phyloP scores from a whole-genome alignment of 2,888 invertebrate species.

The Meandrusa payeni region DNA sequence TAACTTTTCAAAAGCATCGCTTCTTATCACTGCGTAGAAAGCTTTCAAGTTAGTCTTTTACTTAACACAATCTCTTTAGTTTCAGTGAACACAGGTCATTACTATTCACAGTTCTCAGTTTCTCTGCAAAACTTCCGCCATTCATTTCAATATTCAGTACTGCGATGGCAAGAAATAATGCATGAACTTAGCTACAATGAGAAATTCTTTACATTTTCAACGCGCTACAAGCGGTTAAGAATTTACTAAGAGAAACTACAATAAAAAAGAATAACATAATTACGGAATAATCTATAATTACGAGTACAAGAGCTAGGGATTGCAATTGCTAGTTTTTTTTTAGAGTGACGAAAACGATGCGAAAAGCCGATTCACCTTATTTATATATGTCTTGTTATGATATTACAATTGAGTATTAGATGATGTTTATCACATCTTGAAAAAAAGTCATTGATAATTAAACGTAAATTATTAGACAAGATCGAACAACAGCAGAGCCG shows the following conservation, averaged over 20 bases:
- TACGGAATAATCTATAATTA: no score
- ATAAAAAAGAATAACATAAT: no score
- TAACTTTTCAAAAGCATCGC: conserved; percentile 16
- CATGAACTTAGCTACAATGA: conserved; percentile 45
- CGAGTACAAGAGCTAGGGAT: no score
- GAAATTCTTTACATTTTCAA: conserved; percentile 41
- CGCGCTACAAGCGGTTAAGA: conserved; percentile 34
- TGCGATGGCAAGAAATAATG: conserved; percentile 50
- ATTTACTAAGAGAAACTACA: conserved; percentile 31
- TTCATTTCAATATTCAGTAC: conserved; percentile 65
- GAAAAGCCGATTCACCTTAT: no score
- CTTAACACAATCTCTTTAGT: conserved; percentile 56
- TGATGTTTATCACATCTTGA: no score
- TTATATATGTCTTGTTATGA: no score
- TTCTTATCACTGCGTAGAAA: conserved; percentile 35
- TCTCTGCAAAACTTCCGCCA: conserved; percentile 53
- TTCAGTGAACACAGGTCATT: conserved; percentile 48
- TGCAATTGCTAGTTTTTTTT: no score
- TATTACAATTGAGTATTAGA: no score
- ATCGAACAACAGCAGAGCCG: no score
- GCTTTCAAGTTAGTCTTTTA: conserved; percentile 43
- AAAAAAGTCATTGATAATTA: no score
- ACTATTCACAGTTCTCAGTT: conserved; percentile 61
- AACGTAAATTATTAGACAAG: no score
- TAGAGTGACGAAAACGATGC: no score